These are phyloP conservation scores for Lonchura striata DNA, from an alignment of 2,113 vertebrate genomes.

Conservation along the genomic window DNA sequence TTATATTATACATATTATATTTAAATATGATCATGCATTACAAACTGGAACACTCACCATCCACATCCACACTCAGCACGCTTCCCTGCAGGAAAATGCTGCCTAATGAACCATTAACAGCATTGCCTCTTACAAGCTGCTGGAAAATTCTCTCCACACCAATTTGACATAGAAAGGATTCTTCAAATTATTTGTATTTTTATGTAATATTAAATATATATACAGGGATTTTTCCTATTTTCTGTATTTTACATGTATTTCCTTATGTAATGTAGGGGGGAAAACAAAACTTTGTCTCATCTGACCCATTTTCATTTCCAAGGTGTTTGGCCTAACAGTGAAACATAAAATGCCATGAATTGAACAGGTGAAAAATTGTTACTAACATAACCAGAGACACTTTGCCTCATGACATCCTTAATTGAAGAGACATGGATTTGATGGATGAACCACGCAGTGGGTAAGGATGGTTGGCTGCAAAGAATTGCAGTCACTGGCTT, in stretches of 20 bases:
- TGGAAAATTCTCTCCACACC: neutral
- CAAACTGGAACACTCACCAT: neutral
- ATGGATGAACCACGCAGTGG: neutral
- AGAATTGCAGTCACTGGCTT: neutral
- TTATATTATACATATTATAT: neutral
- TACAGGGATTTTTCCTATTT: neutral
- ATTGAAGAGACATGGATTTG: neutral
- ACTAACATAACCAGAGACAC: neutral
- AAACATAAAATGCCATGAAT: neutral
- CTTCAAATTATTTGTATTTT: neutral
- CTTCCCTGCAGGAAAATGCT: rapidly evolving
- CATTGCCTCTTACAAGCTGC: neutral
- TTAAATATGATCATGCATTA: neutral
- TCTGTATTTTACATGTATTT: neutral
- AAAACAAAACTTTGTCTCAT: neutral
- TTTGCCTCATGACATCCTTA: neutral
- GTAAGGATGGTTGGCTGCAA: neutral
- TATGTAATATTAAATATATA: neutral
- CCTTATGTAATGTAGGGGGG: neutral
- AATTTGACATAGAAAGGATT: neutral
- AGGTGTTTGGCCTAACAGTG: neutral
- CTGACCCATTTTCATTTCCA: neutral
- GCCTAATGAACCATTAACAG: neutral
- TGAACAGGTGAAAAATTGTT: neutral
- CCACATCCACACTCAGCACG: neutral